Evolutionary conservation across 1,140 invertebrate genomes (phyloP).

Genomic region (Procambarus clarkii): DNA sequence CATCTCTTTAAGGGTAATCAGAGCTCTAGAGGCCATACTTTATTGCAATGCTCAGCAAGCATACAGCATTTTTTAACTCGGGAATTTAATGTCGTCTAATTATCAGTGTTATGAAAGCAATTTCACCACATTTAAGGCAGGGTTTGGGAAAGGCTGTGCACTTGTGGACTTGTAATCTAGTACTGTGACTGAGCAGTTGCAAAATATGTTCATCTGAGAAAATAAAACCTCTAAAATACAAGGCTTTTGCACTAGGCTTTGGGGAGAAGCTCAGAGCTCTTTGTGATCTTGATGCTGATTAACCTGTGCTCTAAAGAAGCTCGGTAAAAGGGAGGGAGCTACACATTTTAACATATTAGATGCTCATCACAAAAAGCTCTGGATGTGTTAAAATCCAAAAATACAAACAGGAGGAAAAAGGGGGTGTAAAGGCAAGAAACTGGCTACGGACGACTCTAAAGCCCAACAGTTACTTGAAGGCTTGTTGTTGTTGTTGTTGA

Average conservation of each 20-base stretch:
- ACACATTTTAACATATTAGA: conserved; percentile 27
- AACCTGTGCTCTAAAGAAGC: conserved; percentile 42
- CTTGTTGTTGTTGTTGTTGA: conserved; percentile 31
- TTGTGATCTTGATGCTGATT: conserved; percentile 51
- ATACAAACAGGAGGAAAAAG: conserved; percentile 69
- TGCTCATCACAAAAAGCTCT: conserved; percentile 67
- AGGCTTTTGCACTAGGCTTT: conserved; percentile 67
- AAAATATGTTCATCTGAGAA: conserved; percentile 43
- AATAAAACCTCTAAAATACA: conserved; percentile 50
- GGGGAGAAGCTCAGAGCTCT: conserved; percentile 67
- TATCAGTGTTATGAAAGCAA: conserved; percentile 7
- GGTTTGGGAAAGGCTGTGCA: conserved; percentile 27
- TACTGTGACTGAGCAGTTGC: conserved; percentile 43
- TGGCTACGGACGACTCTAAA: conserved; percentile 67
- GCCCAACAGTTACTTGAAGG: conserved; percentile 68
- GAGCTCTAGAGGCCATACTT: conserved; percentile 41
- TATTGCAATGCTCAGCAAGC: conserved; percentile 56
- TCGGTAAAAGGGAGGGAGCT: conserved; percentile 20
- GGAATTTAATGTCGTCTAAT: not conserved
- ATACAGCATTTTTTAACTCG: conserved; percentile 33
- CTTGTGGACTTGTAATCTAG: conserved; percentile 22
- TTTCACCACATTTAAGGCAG: not conserved
- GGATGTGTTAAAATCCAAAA: conserved; percentile 70
- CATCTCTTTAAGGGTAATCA: conserved; percentile 23
- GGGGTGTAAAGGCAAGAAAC: conserved; percentile 66